Evolutionary conservation across 2,113 vertebrate genomes (phyloP), one percentile per base, ranked within the genome.

Genomic region (Alligator mississippiensis): DNA sequence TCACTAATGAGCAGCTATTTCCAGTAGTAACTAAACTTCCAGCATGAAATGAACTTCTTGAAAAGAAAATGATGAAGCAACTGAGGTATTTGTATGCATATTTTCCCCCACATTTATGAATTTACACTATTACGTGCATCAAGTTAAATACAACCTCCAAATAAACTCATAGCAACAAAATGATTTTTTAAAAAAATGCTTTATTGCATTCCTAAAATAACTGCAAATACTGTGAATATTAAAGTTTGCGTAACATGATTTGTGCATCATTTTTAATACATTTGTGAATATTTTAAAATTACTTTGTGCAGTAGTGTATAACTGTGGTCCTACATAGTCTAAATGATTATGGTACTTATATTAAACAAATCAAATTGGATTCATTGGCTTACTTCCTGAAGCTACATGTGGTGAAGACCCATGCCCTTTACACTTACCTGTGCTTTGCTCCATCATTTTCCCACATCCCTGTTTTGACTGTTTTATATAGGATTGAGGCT

Each of bases 401-500:
- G 96, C 96, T 98, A 97, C 82, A 89, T 93, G 63, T 95, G 95
- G 92, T 98, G 97, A 98, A 97, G 92, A 96, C 96, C 98, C 96
- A 97, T 96, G 96, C 96, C 96, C 98, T 98, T 84, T 94, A 96
- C 96, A 98, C 98, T 98, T 98, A 98, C 98, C 98, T 98, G 97
- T 93, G 87, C 95, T 97, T 97, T 97, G 98, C 94, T 97, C 98
- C 98, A 98, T 98, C 98, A 98, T 97, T 98, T 98, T 98, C 98
- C 97, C 98, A 98, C 96, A 98, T 98, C 98, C 98, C 98, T 98
- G 98, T 98, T 98, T 98, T 98, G 98, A 98, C 85, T 98, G 98
- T 98, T 98, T 98, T 98, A 98, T 98, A 98, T 98, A 98, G 98
- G 97, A 98, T 97, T 98, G 98, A 98, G 98, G 98, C 97, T 98